Evolutionary conservation across 2,888 invertebrate genomes (phyloP).

Genomic region (Mycalesis mineus): DNA sequence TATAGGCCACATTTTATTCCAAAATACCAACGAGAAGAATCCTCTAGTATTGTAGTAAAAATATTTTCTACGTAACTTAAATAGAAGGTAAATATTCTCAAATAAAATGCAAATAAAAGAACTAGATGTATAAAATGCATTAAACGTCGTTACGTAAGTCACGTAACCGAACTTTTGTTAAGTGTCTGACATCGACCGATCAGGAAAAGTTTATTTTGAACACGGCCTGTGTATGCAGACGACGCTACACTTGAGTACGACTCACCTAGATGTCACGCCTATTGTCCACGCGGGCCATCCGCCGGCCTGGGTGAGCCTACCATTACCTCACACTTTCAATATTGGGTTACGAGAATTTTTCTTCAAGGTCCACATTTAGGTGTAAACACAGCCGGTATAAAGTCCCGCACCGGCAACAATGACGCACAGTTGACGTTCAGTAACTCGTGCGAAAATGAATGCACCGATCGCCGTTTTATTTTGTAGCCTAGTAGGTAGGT

Average conservation of each 20-base stretch:
- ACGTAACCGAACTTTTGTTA: constrained; percentile 19
- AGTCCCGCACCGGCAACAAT: constrained; percentile 67
- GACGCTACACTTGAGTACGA: constrained; percentile 55
- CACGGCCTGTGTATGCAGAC: constrained; percentile 62
- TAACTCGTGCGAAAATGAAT: constrained; percentile 66
- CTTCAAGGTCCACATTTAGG: constrained; percentile 75
- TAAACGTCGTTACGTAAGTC: constrained; percentile 16
- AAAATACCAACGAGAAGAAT: too few relatives aligned
- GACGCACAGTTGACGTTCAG: constrained; percentile 63
- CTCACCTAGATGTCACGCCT: constrained; percentile 75
- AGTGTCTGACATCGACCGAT: constrained; percentile 21
- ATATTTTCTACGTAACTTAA: too few relatives aligned
- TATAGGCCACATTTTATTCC: too few relatives aligned
- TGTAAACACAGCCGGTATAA: constrained; percentile 75
- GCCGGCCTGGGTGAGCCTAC: constrained; percentile 67
- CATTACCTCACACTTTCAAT: constrained; percentile 77
- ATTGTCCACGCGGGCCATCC: constrained; percentile 65
- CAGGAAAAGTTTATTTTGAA: constrained; percentile 30
- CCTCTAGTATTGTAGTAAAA: too few relatives aligned
- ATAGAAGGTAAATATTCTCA: too few relatives aligned
- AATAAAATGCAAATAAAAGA: not conserved
- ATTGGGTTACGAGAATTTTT: constrained; percentile 77
- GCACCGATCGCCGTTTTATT: constrained; percentile 53
- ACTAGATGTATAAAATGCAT: constrained; percentile 14
- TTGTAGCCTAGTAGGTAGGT: constrained; percentile 65